Evolutionary conservation across 2,888 invertebrate species (phyloP).

Genomic region (Pseudanteris insignis): DNA sequence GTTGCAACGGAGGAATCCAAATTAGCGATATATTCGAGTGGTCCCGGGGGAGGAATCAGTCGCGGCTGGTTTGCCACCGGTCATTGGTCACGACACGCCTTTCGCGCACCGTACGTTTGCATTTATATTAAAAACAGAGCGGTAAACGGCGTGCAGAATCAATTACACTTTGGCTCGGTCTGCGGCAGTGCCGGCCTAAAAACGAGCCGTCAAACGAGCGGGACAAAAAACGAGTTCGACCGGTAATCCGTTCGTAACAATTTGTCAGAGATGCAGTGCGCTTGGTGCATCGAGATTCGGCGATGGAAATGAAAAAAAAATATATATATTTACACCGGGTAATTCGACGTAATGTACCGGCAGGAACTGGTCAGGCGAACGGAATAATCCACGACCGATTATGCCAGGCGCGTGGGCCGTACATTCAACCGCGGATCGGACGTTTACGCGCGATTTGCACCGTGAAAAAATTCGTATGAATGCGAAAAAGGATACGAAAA

Average conservation of each 20-base stretch:
- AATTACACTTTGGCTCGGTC: slow-evolving; percentile 14
- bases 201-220: slow-evolving; percentile 1
- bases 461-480: too few species aligned
- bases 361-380: slow-evolving; percentile 37
- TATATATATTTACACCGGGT: too few species aligned
- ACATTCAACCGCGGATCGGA: too few species aligned
- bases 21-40: slow-evolving; percentile 26
- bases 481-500: too few species aligned
- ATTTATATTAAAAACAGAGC: not conserved
- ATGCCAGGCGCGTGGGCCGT: slow-evolving; percentile 32
- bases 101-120: slow-evolving; percentile 7
- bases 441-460: too few species aligned
- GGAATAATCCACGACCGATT: slow-evolving; percentile 54
- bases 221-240: not conserved
- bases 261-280: slow-evolving; percentile 22
- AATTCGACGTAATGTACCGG: slow-evolving; percentile 4
- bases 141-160: slow-evolving; percentile 11
- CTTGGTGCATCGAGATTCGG: too few species aligned
- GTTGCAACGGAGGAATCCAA: slow-evolving; percentile 38
- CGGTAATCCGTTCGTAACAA: slow-evolving; percentile 7
- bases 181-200: not conserved
- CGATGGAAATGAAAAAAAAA: too few species aligned
- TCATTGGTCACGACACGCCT: not conserved
- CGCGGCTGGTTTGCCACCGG: too few species aligned
- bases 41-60: too few species aligned